These are phyloP conservation scores for Myrmophylax atrothorax DNA, from an alignment of 2,113 vertebrate genomes.

Conservation along the genomic window DNA sequence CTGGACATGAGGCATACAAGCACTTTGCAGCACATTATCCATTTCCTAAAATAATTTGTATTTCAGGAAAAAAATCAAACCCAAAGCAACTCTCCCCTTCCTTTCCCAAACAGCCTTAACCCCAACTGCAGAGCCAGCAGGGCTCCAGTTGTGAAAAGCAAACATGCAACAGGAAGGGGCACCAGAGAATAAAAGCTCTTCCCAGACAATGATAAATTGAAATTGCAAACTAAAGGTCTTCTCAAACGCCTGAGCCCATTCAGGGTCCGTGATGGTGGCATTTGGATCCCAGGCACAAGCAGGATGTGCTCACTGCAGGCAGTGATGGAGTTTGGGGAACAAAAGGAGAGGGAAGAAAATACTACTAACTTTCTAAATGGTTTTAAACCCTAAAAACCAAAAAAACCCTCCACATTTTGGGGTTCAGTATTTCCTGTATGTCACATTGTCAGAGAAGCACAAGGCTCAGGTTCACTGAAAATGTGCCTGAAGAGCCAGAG, in stretches of 20 bases:
- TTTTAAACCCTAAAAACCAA: background rate
- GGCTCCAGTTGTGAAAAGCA: background rate
- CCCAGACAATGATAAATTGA: background rate
- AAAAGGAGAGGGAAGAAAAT: background rate
- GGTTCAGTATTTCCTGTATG: background rate
- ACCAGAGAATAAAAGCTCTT: background rate
- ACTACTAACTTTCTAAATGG: background rate
- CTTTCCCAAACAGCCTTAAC: background rate
- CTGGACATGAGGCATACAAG: background rate
- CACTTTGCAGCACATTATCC: background rate
- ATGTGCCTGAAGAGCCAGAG: background rate
- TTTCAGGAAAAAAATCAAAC: background rate
- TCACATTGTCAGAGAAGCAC: background rate
- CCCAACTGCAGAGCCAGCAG: background rate
- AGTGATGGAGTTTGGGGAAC: background rate
- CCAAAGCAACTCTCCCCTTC: background rate
- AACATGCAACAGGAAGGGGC: background rate
- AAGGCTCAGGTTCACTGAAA: background rate
- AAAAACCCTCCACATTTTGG: background rate
- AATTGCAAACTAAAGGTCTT: background rate
- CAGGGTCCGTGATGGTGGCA: fast-evolving
- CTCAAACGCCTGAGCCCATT: background rate
- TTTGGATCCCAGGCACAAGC: background rate
- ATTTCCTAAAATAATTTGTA: background rate
- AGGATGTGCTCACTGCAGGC: background rate